Conservation (phyloP, 2,113 vertebrate genomes). For the human region DNA sequence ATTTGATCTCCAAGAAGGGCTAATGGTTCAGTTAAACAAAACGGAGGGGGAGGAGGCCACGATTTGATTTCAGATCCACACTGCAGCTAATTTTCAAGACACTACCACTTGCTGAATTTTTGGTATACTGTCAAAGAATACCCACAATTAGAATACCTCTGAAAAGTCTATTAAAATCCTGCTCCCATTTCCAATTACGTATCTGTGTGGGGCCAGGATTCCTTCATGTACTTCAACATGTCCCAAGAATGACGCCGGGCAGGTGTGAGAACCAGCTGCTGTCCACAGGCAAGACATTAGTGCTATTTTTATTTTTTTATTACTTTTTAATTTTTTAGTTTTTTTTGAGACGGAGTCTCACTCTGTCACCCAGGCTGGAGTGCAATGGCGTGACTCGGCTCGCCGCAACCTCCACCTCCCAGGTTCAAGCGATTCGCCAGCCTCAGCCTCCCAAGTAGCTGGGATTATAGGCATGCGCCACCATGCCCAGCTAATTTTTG, state of each 20-base stretch:
- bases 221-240: neutral
- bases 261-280: accelerated
- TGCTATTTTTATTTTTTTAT: neutral
- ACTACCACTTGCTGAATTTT: accelerated
- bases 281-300: accelerated
- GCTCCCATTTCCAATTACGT: accelerated
- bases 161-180: accelerated
- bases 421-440: no score
- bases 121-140: neutral
- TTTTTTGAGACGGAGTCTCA: no score
- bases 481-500: no score
- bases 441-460: no score
- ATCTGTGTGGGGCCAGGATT: accelerated
- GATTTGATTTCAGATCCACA: accelerated
- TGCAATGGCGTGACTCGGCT: no score
- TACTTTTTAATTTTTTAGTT: no score
- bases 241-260: accelerated
- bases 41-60: neutral
- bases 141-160: no score
- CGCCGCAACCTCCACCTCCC: no score
- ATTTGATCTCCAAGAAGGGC: accelerated
- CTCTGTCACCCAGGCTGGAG: no score
- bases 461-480: no score
- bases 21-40: neutral
- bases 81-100: accelerated